Evolutionary conservation across 2,888 invertebrate species (phyloP).

Genomic region (Tetragonisca angustula): DNA sequence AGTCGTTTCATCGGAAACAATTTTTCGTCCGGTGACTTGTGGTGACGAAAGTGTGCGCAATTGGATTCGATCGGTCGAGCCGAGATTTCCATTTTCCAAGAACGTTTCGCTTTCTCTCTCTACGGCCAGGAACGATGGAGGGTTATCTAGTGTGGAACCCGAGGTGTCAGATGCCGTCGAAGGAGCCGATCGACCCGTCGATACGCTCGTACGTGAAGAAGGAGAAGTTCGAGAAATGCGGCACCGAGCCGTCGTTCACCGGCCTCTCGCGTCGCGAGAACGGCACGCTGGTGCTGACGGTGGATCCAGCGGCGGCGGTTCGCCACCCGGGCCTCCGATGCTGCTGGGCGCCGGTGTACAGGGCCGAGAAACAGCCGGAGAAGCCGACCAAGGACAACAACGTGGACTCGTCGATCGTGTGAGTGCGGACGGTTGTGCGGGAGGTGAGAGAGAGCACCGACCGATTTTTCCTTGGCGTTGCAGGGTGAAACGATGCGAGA

Average conservation of each 20-base stretch:
- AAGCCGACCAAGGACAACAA: conserved; percentile 71
- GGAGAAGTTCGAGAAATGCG: conserved; percentile 86
- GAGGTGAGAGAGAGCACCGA: neutral
- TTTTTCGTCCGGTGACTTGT: too few relatives aligned
- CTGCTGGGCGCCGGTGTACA: conserved; percentile 87
- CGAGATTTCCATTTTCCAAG: too few relatives aligned
- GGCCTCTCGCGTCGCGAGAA: conserved; percentile 66
- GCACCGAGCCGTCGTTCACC: conserved; percentile 76
- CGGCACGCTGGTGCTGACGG: conserved; percentile 72
- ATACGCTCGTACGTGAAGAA: conserved; percentile 85
- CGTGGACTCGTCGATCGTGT: conserved; percentile 79
- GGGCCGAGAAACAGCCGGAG: conserved; percentile 80
- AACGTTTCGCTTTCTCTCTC: too few relatives aligned
- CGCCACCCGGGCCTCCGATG: conserved; percentile 85
- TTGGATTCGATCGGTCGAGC: too few relatives aligned
- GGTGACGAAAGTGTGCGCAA: too few relatives aligned
- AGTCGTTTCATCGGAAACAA: too few relatives aligned
- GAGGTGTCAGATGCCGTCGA: conserved; percentile 87
- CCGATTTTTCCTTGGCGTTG: neutral
- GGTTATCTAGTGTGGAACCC: conserved; percentile 86
- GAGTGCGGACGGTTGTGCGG: too few relatives aligned
- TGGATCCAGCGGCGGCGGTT: conserved; percentile 79
- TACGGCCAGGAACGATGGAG: conserved; percentile 73
- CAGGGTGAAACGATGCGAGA: conserved; percentile 84
- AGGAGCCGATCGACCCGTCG: conserved; percentile 86